phyloP scores from a whole-genome alignment of 2,797 vertebrate genomes.

The Tragopan temminckii region DNA sequence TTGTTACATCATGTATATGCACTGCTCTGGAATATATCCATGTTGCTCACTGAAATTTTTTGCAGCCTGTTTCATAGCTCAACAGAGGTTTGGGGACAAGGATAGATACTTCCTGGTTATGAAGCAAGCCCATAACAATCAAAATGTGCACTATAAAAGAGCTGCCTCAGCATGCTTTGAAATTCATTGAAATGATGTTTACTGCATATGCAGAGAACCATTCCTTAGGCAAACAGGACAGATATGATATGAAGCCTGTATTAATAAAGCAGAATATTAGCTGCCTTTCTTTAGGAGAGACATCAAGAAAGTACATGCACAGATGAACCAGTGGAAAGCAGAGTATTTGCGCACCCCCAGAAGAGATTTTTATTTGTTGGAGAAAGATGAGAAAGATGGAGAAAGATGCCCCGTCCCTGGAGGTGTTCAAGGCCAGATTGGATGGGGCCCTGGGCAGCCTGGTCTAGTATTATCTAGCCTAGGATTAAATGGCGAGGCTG shows the following conservation, averaged over 20 bases:
- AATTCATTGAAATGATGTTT: not conserved
- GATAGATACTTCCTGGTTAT: not conserved
- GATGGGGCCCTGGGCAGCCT: too few species aligned
- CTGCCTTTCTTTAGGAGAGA: not conserved
- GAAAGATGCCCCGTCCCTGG: too few species aligned
- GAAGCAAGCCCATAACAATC: not conserved
- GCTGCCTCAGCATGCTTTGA: not conserved
- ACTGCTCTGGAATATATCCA: not conserved
- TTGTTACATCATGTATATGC: not conserved
- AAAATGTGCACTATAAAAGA: not conserved
- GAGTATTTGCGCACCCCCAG: not conserved
- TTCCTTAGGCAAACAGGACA: not conserved
- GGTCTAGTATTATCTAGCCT: too few species aligned
- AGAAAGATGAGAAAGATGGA: too few species aligned
- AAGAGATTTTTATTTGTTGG: not conserved
- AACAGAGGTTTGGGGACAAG: not conserved
- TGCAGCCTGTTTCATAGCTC: not conserved
- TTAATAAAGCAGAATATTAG: not conserved
- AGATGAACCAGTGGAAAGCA: not conserved
- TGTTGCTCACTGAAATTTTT: not conserved
- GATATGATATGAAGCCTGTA: not conserved
- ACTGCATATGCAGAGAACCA: not conserved
- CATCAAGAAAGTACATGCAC: rapidly evolving
- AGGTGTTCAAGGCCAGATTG: too few species aligned
- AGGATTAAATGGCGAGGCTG: too few species aligned